Conservation (phyloP, 2,888 invertebrate species). For the Drosophila paranaensis region DNA sequence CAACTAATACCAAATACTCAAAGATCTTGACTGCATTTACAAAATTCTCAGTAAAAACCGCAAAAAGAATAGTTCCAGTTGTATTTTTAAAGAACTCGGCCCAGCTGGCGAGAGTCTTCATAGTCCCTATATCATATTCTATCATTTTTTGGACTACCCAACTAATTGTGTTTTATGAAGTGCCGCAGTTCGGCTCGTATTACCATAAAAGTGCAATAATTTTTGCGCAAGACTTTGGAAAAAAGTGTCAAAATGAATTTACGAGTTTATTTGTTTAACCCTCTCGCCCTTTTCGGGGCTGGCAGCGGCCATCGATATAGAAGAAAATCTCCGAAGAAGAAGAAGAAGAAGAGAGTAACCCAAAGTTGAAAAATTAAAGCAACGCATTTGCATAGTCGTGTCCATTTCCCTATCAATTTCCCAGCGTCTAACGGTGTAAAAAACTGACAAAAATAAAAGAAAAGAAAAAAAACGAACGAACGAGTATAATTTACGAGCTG, state of each 20-base stretch:
- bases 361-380: conserved; percentile 28
- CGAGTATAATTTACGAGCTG: conserved; percentile 78
- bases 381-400: conserved; percentile 51
- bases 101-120: conserved; percentile 3
- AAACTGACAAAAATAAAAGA: conserved; percentile 36
- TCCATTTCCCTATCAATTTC: conserved; percentile 61
- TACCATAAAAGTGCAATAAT: conserved; percentile 74
- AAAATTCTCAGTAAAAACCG: not conserved
- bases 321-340: not conserved
- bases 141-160: conserved; percentile 6
- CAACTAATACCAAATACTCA: not conserved
- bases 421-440: conserved; percentile 52
- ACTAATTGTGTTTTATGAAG: conserved; percentile 43
- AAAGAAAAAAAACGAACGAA: conserved; percentile 15
- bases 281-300: conserved; percentile 72
- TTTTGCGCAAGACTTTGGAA: conserved; percentile 56
- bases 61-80: not conserved
- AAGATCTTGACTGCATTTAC: not conserved
- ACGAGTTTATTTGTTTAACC: conserved; percentile 85
- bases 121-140: conserved; percentile 10
- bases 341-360: conserved; percentile 2
- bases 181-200: conserved; percentile 46
- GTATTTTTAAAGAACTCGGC: not conserved
- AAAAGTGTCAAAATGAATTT: conserved; percentile 85
- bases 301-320: conserved; percentile 11